Evolutionary conservation across 2,113 vertebrate species (phyloP).

Genomic region (Dicerorhinus sumatrensis): DNA sequence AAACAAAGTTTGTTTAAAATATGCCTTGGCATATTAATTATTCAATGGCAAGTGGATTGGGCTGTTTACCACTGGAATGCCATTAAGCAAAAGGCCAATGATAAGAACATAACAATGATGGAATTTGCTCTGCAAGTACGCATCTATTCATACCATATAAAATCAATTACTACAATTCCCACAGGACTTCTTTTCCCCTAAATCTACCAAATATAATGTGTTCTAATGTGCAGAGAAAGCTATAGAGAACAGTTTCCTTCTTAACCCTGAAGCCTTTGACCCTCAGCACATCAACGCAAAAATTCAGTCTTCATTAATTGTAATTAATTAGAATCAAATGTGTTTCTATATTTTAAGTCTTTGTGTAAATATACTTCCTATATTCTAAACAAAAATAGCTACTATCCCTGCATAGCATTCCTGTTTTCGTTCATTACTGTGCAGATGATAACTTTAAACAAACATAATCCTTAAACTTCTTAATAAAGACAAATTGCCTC

Average conservation of each 20-base stretch:
- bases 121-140: neutral
- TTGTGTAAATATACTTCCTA: conserved; percentile 8
- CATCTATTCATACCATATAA: conserved; percentile 62
- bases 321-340: conserved; percentile 60
- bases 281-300: neutral
- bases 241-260: neutral
- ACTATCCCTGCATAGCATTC: neutral
- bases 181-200: neutral
- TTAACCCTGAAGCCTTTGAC: neutral
- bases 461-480: conserved; percentile 52
- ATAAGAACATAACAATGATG: neutral
- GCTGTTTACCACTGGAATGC: neutral
- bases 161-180: conserved; percentile 62
- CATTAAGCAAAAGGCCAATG: neutral
- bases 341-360: conserved; percentile 31
- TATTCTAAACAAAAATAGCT: conserved; percentile 29
- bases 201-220: conserved; percentile 31
- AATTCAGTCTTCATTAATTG: conserved; percentile 28
- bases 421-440: conserved; percentile 22
- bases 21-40: conserved; percentile 41
- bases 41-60: neutral
- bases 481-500: conserved; percentile 67
- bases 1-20: conserved; percentile 1
- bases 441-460: conserved; percentile 54
- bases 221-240: conserved; percentile 17